phyloP scores from a whole-genome alignment of 2,888 invertebrate species.

The Eugnorisma glareosa region DNA sequence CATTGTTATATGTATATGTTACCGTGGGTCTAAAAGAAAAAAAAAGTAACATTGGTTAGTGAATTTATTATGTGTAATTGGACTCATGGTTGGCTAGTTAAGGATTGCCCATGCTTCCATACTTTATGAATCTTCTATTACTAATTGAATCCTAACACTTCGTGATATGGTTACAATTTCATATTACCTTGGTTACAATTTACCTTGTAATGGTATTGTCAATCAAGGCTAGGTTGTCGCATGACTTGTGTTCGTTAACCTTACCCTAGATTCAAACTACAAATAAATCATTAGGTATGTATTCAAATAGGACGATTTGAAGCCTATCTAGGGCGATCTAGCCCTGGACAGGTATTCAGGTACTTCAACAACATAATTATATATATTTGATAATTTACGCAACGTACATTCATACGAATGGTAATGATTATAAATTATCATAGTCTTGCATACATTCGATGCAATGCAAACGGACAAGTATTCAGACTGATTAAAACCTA shows the following conservation, averaged over 20 bases:
- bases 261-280: slow-evolving; percentile 35
- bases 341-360: not conserved
- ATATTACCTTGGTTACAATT: slow-evolving; percentile 13
- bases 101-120: slow-evolving; percentile 72
- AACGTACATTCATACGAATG: not conserved
- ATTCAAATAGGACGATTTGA: slow-evolving; percentile 16
- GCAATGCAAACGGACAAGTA: not conserved
- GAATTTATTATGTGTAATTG: slow-evolving; percentile 62
- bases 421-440: not conserved
- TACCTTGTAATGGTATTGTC: slow-evolving; percentile 52
- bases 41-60: slow-evolving; percentile 70
- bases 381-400: not conserved
- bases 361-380: not conserved
- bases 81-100: slow-evolving; percentile 62
- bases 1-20: slow-evolving; percentile 57
- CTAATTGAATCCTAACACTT: slow-evolving; percentile 53
- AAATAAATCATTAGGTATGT: slow-evolving; percentile 28
- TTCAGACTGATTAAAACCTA: not conserved
- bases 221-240: slow-evolving; percentile 52
- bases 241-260: slow-evolving; percentile 55
- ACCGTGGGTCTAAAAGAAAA: slow-evolving; percentile 53
- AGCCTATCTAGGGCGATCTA: not conserved
- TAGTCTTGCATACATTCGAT: not conserved
- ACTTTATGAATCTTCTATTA: slow-evolving; percentile 50
- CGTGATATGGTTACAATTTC: slow-evolving; percentile 54